Percentiles rank a stretch among this genome's conserved stretches.
These are phyloP conservation scores for Coptotermes formosanus DNA, from an alignment of 1,140 invertebrate genomes.

Conservation along the genomic window DNA sequence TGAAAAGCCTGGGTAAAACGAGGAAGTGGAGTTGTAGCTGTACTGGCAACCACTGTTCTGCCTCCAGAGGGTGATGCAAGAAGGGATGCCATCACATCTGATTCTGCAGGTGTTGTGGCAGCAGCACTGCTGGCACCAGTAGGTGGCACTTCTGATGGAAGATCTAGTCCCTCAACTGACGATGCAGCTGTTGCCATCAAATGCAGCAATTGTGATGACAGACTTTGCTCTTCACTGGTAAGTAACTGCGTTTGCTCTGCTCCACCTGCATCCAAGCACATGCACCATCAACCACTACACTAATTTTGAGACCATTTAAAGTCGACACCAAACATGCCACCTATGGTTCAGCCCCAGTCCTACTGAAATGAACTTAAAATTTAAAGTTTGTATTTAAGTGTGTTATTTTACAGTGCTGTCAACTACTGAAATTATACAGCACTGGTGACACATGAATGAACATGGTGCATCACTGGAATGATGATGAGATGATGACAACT, in stretches of 20 bases:
- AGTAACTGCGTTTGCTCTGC: not conserved
- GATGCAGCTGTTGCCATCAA: conserved; percentile 22
- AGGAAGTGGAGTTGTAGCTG: conserved; percentile 18
- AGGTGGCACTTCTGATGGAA: not conserved
- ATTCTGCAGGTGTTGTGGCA: not conserved
- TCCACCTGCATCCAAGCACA: not conserved
- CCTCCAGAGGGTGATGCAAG: not conserved
- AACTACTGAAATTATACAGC: too few relatives aligned
- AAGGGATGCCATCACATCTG: not conserved
- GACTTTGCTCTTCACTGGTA: conserved; percentile 6
- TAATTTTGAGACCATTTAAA: too few relatives aligned
- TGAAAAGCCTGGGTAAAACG: conserved; percentile 26
- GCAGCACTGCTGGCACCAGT: conserved; percentile 8
- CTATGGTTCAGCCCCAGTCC: too few relatives aligned
- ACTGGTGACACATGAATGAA: too few relatives aligned
- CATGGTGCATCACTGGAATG: too few relatives aligned
- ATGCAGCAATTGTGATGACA: conserved; percentile 25
- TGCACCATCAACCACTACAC: too few relatives aligned
- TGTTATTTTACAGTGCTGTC: too few relatives aligned
- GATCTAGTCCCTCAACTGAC: not conserved
- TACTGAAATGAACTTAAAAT: too few relatives aligned
- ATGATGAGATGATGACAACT: too few relatives aligned
- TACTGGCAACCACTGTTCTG: not conserved
- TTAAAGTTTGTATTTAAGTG: too few relatives aligned
- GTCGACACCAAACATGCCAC: too few relatives aligned